Evolutionary conservation across 1,140 invertebrate species (phyloP), one percentile per base, ranked within the genome.

Genomic region (Leptestheria dahalacensis): DNA sequence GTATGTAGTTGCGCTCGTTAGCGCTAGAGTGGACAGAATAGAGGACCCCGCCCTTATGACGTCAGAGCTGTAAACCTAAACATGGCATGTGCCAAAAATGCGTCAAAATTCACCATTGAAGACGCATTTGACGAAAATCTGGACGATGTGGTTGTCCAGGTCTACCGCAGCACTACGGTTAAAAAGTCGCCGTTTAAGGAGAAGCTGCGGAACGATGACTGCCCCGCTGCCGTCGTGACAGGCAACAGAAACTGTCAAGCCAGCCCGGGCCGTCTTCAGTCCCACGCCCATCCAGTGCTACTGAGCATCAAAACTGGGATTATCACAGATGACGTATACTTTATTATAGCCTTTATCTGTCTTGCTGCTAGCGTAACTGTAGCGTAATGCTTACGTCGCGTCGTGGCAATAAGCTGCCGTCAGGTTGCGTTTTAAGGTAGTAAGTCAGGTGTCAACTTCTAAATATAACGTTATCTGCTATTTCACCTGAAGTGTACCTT

Each of bases 61-160:
- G 33, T 41, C 33, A 41, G 33, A 41, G 33, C 15, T 15, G 6
- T 41, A 41, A 41, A n/a, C n/a, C n/a, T 41, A 41, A 41, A 41
- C 33, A 41, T 41, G 33, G 33, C 33, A 41, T 41, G 33, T 41
- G 33, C 33, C 33, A 41, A 41, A 41, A 41, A 41, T 41, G 33
- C 33, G 6, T 9, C 33, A 6, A 41, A 41, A 52, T 60, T 60
- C 24, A 51, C 58, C 6, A 60, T 60, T 52, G 58, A 60, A 20
- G 58, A 60, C 51, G 58, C 58, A 11, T 60, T 60, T 29, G 58
- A 60, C 4, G 58, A 60, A 60, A 52, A 60, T 20, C 58, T 52
- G 18, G 58, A 60, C n/a, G 58, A 60, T 21, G 49, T 52, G 4
- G 51, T 60, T 28, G 26, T 55, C 23, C 58, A 49, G 10, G 58